These are phyloP conservation scores for Cantharis lateralis DNA, from an alignment of 2,888 invertebrate genomes.

Conservation along the genomic window DNA sequence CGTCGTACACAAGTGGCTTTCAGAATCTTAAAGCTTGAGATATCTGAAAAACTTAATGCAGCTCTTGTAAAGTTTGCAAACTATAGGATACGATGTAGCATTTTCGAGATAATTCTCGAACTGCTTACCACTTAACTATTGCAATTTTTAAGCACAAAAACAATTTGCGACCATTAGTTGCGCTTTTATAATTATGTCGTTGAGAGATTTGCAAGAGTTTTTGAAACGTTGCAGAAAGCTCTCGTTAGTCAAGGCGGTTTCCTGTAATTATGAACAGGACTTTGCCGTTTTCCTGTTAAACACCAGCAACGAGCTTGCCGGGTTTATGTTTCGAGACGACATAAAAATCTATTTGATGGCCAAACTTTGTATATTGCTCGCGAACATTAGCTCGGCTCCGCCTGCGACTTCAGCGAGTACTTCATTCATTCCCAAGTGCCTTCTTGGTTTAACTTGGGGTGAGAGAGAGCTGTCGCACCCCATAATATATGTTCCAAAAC, in stretches of 20 bases:
- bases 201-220: neutral
- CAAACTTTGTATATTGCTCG: constrained; percentile 38
- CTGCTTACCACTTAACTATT: neutral
- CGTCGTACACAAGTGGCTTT: constrained; percentile 1
- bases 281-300: constrained; percentile 39
- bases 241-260: constrained; percentile 31
- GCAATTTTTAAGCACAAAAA: neutral
- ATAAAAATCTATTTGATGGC: constrained; percentile 44
- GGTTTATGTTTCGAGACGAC: constrained; percentile 42
- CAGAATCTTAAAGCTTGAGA: constrained; percentile 1
- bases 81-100: neutral
- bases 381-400: constrained; percentile 36
- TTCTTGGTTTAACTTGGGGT: constrained; percentile 18
- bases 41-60: constrained; percentile 12
- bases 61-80: constrained; percentile 8
- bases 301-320: constrained; percentile 35
- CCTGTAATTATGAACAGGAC: constrained; percentile 41
- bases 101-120: constrained; percentile 10
- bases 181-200: constrained; percentile 8
- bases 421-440: constrained; percentile 25
- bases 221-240: constrained; percentile 11
- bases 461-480: constrained; percentile 17
- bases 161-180: constrained; percentile 2
- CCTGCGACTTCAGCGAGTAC: constrained; percentile 27
- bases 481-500: constrained; percentile 20